These are phyloP conservation scores for Caiman crocodilus DNA, from an alignment of 2,797 vertebrate genomes.

Conservation along the genomic window DNA sequence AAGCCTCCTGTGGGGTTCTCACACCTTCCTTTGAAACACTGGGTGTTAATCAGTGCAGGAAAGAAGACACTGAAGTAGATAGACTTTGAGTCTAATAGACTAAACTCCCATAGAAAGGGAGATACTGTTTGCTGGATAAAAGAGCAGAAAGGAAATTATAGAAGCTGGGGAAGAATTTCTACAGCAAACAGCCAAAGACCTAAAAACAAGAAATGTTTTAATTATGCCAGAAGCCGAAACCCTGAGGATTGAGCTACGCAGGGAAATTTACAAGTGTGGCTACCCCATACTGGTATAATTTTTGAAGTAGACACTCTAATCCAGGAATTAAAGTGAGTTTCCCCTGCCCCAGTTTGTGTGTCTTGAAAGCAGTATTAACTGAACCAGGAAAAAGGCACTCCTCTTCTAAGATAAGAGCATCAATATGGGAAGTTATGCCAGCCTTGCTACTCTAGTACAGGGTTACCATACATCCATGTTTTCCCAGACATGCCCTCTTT, in stretches of 20 bases:
- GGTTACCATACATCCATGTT: too few species aligned
- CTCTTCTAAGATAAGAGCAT: too few species aligned
- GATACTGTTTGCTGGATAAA: background rate
- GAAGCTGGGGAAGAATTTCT: background rate
- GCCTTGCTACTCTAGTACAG: too few species aligned
- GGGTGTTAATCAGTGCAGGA: background rate
- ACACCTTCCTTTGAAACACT: background rate
- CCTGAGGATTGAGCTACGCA: background rate
- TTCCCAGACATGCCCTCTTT: too few species aligned
- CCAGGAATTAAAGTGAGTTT: background rate
- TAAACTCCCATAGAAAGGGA: background rate
- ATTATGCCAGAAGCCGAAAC: background rate
- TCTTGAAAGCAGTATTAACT: background rate
- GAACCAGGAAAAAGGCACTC: background rate
- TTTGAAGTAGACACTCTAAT: background rate
- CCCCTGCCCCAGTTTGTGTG: background rate
- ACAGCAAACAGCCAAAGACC: background rate
- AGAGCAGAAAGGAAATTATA: background rate
- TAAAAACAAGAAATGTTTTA: background rate
- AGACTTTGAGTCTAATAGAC: background rate
- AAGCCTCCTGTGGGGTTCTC: background rate
- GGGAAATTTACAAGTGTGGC: background rate
- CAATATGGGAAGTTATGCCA: background rate
- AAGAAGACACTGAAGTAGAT: background rate
- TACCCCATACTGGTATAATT: background rate